Base-by-base conservation (phyloP, 2,113 vertebrate species). In the Leiothrix lutea region DNA sequence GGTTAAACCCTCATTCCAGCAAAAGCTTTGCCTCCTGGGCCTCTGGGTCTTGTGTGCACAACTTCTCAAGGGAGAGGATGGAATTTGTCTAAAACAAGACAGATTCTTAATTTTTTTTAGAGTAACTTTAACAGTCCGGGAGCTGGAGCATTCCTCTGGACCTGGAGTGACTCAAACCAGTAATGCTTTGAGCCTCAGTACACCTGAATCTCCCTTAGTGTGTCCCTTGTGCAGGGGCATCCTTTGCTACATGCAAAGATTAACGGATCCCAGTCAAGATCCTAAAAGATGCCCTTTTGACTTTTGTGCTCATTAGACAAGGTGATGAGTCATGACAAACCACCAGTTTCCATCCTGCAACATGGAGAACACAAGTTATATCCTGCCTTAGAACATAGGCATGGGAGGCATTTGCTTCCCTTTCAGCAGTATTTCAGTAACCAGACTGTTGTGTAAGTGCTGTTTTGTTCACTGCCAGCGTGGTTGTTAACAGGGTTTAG, bases 141-240 rank as follows among this genome's bases (percentile, higher is more conserved):
- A 33, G 31, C 45, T 67, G 66, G 33, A 66, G 29, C 29, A n/a
- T 50, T 62, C 51, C 57, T 61, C 60, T 28, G 24, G n/a, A 64
- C n/a, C 13, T 14, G 42, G 9, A 51, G 36, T 0, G 0, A 69
- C 42, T 50, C n/a, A 38, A 42, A 40, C 2, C 18, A 56, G 9
- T 3, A 54, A 47, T 2, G 24, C 25, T n/a, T n/a, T 5, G 36
- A 10, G 16, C 35, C 61, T 57, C 24, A 47, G 42, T 1, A 28
- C 18, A 26, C 23, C 5, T 10, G 51, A 62, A 44, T 23, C 20
- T 47, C 64, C 50, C 23, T 35, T 14, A 14, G 25, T 4, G 9
- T 10, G 21, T 25, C 20, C 40, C 20, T 72, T 14, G 16, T 14
- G 29, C 35, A 35, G 47, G 65, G 2, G 11, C 16, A 33, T 65